Evolutionary conservation across 2,113 vertebrate genomes (phyloP).

Genomic region (Stigmatopora nigra): DNA sequence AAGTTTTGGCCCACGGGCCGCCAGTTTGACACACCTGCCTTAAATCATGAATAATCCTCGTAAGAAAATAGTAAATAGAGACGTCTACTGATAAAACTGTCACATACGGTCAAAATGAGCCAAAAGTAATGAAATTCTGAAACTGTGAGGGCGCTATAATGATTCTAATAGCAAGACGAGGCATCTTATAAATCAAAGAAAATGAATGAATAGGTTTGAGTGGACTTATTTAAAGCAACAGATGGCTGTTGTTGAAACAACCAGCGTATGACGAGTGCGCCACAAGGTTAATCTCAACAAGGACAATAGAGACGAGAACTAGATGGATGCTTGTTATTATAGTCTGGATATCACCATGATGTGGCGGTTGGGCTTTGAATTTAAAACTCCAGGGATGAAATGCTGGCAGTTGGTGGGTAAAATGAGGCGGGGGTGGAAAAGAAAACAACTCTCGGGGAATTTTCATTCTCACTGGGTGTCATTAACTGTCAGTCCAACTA

Average conservation of each 20-base stretch:
- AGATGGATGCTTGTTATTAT: slow-evolving; percentile 24
- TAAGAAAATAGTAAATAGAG: slow-evolving; percentile 7
- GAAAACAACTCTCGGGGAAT: slow-evolving; percentile 27
- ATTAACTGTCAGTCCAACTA: slow-evolving; percentile 61
- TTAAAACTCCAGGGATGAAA: slow-evolving; percentile 21
- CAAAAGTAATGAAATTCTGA: slow-evolving; percentile 24
- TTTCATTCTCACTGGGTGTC: slow-evolving; percentile 51
- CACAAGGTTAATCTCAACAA: slow-evolving; percentile 8
- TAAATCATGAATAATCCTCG: slow-evolving; percentile 4
- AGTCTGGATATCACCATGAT: slow-evolving; percentile 24
- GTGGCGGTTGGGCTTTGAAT: slow-evolving; percentile 19
- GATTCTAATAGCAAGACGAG: slow-evolving; percentile 12
- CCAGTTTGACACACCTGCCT: no score
- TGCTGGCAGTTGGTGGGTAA: slow-evolving; percentile 29
- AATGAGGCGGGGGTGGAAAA: neutral
- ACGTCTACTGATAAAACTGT: slow-evolving; percentile 14
- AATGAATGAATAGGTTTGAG: slow-evolving; percentile 14
- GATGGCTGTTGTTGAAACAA: slow-evolving; percentile 15
- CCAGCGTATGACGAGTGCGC: slow-evolving; percentile 9
- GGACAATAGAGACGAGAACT: slow-evolving; percentile 7
- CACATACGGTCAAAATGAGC: slow-evolving; percentile 21
- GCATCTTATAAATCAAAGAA: slow-evolving; percentile 14
- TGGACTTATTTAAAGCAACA: slow-evolving; percentile 33
- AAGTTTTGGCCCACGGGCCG: no score
- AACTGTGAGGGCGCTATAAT: slow-evolving; percentile 12